These are phyloP conservation scores for Gadus chalcogrammus DNA, from an alignment of 2,113 vertebrate genomes.

Conservation along the genomic window DNA sequence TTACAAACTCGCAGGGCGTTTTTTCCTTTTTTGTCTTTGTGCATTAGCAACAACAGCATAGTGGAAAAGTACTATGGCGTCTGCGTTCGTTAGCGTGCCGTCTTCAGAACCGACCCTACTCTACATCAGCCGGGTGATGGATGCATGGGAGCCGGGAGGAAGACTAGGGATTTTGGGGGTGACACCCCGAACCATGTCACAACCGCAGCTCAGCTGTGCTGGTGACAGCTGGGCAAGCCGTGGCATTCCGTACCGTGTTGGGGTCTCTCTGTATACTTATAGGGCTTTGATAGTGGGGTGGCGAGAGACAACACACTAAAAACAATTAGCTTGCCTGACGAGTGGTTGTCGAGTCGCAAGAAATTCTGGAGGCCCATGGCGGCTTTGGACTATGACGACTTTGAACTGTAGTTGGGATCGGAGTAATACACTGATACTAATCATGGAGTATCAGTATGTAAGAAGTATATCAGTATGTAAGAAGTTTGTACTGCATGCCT, in stretches of 20 bases:
- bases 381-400: not conserved
- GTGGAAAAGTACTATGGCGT: conserved; percentile 68
- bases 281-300: not conserved
- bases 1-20: conserved; percentile 48
- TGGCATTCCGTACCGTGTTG: conserved; percentile 43
- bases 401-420: not conserved
- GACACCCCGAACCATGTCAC: conserved; percentile 27
- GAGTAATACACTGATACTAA: too few relatives aligned
- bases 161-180: not conserved
- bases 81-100: conserved; percentile 59
- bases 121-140: conserved; percentile 16
- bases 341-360: too few relatives aligned
- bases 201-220: conserved; percentile 50
- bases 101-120: conserved; percentile 30
- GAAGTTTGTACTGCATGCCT: too few relatives aligned
- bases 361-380: too few relatives aligned
- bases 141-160: conserved; percentile 4
- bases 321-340: too few relatives aligned
- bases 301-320: too few relatives aligned
- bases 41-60: conserved; percentile 45
- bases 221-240: conserved; percentile 51
- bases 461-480: too few relatives aligned
- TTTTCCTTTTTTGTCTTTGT: conserved; percentile 9
- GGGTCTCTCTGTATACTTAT: conserved; percentile 19
- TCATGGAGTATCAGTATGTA: too few relatives aligned